Conservation (phyloP, 2,888 invertebrate species). For the Drymonia ruficornis region DNA sequence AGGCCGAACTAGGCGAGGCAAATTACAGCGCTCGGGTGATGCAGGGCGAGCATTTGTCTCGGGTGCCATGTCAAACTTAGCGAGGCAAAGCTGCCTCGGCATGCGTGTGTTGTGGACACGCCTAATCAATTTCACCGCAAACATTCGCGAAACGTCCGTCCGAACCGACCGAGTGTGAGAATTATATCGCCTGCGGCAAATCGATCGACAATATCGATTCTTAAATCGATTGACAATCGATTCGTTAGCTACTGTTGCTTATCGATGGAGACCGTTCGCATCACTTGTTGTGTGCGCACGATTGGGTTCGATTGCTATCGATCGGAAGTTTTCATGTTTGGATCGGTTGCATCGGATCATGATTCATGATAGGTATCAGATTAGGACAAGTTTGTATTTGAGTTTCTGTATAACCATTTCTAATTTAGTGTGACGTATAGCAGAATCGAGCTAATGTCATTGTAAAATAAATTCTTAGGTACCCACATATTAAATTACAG, state of each 20-base stretch:
- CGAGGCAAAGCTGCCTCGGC: no score
- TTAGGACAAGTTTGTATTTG: background rate
- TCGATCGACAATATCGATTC: constrained; percentile 36
- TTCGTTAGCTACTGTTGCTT: constrained; percentile 54
- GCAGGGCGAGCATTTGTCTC: no score
- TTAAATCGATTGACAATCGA: constrained; percentile 51
- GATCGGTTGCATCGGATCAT: background rate
- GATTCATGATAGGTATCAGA: no score
- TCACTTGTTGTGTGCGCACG: constrained; percentile 48
- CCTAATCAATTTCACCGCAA: constrained; percentile 62
- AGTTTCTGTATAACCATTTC: no score
- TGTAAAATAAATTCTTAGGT: no score
- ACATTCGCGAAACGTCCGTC: constrained; percentile 24
- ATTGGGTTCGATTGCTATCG: constrained; percentile 36
- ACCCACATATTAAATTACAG: no score
- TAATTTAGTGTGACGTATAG: no score
- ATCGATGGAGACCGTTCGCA: constrained; percentile 52
- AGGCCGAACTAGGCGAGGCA: no score
- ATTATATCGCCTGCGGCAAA: constrained; percentile 45
- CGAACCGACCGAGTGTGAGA: constrained; percentile 34
- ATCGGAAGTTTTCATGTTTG: constrained; percentile 6
- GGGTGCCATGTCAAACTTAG: no score
- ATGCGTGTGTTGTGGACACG: constrained; percentile 50
- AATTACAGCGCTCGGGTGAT: no score
- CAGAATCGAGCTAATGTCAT: no score